These are phyloP conservation scores for Onychomys leucogaster DNA, from an alignment of 2,797 vertebrate species.

Conservation along the genomic window DNA sequence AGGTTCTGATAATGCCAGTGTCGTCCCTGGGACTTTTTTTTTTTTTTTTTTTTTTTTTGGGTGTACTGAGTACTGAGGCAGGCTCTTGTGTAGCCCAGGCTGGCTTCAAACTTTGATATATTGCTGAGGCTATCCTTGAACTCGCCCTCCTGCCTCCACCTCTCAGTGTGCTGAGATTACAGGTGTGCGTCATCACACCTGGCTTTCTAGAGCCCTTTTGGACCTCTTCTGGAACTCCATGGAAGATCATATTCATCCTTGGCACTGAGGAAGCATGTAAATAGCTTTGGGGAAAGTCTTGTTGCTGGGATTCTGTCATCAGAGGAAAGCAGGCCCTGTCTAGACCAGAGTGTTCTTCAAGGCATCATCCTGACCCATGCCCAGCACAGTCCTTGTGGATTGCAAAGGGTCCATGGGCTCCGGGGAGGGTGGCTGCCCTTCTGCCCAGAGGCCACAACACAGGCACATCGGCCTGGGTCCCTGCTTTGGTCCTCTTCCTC, in stretches of 20 bases:
- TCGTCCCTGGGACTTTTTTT: background rate
- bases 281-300: background rate
- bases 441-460: slow-evolving; percentile 40
- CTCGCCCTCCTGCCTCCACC: background rate
- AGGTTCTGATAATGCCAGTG: background rate
- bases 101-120: background rate
- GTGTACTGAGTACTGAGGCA: background rate
- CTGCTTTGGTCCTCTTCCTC: background rate
- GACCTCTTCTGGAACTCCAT: slow-evolving; percentile 21
- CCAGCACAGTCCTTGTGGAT: slow-evolving; percentile 37
- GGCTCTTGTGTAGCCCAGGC: background rate
- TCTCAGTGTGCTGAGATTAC: background rate
- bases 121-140: background rate
- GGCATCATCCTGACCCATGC: background rate
- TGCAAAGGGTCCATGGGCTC: background rate
- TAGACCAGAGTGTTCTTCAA: background rate
- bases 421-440: background rate
- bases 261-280: background rate
- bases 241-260: slow-evolving; percentile 25
- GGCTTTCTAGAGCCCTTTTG: background rate
- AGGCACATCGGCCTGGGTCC: slow-evolving; percentile 65
- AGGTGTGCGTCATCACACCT: background rate
- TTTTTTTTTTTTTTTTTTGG: background rate
- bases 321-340: slow-evolving; percentile 17
- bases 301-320: background rate